phyloP scores from a whole-genome alignment of 1,140 invertebrate species.

The Coenobita brevimanus region DNA sequence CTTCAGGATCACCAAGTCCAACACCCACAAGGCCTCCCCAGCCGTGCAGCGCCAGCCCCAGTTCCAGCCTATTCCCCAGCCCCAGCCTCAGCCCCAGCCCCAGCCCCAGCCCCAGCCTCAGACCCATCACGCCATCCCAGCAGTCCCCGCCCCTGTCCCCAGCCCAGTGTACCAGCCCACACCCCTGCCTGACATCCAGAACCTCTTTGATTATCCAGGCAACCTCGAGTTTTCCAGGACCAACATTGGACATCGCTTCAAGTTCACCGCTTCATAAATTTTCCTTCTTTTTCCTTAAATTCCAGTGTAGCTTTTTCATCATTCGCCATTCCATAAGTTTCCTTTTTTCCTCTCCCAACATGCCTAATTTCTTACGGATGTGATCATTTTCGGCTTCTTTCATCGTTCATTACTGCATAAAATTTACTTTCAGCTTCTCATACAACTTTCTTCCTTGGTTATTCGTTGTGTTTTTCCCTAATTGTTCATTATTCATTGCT shows the following conservation, averaged over 20 bases:
- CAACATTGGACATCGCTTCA: slow-evolving; percentile 55
- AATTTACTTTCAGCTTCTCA: too few relatives aligned
- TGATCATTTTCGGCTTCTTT: too few relatives aligned
- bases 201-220: slow-evolving; percentile 67
- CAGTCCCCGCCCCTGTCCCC: slow-evolving; percentile 1
- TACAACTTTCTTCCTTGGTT: too few relatives aligned
- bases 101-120: slow-evolving; percentile 12
- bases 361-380: too few relatives aligned
- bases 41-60: slow-evolving; percentile 32
- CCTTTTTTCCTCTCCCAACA: too few relatives aligned
- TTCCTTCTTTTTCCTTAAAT: not conserved
- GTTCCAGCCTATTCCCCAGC: slow-evolving; percentile 51
- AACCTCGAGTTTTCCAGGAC: slow-evolving; percentile 60
- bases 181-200: slow-evolving; percentile 35
- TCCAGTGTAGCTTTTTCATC: not conserved
- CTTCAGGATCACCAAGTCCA: slow-evolving; percentile 68
- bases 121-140: not conserved
- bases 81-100: not conserved
- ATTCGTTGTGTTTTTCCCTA: too few relatives aligned
- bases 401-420: too few relatives aligned
- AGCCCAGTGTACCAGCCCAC: not conserved
- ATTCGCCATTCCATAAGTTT: not conserved
- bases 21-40: slow-evolving; percentile 48
- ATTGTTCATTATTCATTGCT: too few relatives aligned
- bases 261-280: slow-evolving; percentile 59